Evolutionary conservation across 1,140 invertebrate species (phyloP), one percentile per base, ranked within the genome.

Genomic region (Brachionus rotundiformis): DNA sequence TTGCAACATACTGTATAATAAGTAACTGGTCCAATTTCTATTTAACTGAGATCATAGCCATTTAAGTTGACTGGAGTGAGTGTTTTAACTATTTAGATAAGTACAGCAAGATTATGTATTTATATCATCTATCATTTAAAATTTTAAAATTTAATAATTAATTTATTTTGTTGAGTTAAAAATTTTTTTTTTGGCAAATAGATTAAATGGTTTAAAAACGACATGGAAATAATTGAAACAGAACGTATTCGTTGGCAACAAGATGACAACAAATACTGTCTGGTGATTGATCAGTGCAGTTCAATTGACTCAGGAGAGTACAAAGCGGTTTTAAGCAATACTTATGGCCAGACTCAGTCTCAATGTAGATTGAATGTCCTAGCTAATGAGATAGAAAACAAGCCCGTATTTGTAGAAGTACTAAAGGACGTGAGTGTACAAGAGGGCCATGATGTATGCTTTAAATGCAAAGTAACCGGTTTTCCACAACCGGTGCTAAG

Each of bases 401-500:
- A 49, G 27, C 79, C 79, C 19, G 23, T 41, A 8, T 63, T 81
- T 47, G 25, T 63, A 6, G 39, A 81, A 63, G 10, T 39, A 1
- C 19, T 81, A n/a, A 63, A 68, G 39, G 54, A 81, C 16, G n/a
- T 63, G 8, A 68, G 16, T 41, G 25, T 68, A 5, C 23, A 5
- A 16, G 79, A 81, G 36, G 79, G 79, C 31, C 54, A 81, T 13
- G 54, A 63, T 47, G 29, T 81, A 29, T 41, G 54, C 33, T 47
- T 81, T 16, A 61, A 81, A 31, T 61, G 54, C n/a, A 41, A 49
- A 44, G 31, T 86, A 83, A 85, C 84, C 65, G 87, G 87, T 27
- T 85, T 84, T 16, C 88, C 88, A 13, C 84, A 87, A 76, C 87
- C 88, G 19, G 83, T 85, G 59, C 85, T 88, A 27, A 86, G 86